Evolutionary conservation across 2,113 vertebrate species (phyloP).

Genomic region (Phoenicopterus ruber): DNA sequence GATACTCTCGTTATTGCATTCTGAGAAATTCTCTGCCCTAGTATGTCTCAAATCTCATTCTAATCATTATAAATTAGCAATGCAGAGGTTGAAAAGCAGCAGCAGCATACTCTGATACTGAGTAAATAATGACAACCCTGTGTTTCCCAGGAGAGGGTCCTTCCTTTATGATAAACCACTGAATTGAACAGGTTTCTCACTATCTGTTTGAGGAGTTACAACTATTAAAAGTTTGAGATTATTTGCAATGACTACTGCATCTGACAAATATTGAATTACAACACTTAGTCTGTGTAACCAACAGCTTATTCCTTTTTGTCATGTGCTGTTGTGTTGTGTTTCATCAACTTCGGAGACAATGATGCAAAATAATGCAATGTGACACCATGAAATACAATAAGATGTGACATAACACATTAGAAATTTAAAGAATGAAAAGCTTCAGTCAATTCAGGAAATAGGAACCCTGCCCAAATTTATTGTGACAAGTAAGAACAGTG

Average conservation of each 20-base stretch:
- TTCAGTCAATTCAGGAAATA: slow-evolving; percentile 46
- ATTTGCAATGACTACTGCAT: not conserved
- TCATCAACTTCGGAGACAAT: not conserved
- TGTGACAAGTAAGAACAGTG: slow-evolving; percentile 38
- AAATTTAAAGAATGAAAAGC: slow-evolving; percentile 59
- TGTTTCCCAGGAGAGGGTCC: not conserved
- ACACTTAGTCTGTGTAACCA: not conserved
- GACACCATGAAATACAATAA: slow-evolving; percentile 45
- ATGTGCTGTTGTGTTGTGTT: slow-evolving; percentile 36
- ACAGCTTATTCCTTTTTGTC: not conserved
- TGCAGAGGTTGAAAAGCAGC: not conserved
- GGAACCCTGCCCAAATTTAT: slow-evolving; percentile 41
- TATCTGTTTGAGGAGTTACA: not conserved
- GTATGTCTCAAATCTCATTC: slow-evolving; percentile 21
- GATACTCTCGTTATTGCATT: not conserved
- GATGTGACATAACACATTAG: slow-evolving; percentile 61
- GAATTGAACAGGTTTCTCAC: not conserved
- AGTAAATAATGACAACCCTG: not conserved
- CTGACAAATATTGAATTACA: not conserved
- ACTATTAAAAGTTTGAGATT: not conserved
- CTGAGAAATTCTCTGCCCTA: slow-evolving; percentile 16
- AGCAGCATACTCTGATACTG: not conserved
- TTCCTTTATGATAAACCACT: not conserved
- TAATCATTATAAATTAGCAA: slow-evolving; percentile 16
- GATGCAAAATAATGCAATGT: slow-evolving; percentile 36